A percentile compares a stretch with the other conserved stretches of the same genome.
Conservation (phyloP, 2,888 invertebrate species). For the Plagodis pulveraria region DNA sequence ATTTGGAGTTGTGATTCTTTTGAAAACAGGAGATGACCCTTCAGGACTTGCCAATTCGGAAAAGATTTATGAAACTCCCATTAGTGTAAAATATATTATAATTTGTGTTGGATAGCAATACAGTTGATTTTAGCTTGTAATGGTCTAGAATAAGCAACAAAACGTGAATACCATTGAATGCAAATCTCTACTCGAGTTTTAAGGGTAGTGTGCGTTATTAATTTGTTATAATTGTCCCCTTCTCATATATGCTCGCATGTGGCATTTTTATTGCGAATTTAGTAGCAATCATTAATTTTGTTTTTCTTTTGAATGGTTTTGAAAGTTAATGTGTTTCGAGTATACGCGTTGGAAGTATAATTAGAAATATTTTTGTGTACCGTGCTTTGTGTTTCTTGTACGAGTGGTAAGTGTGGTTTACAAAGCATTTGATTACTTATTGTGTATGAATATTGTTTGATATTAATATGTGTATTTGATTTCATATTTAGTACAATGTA, state of each 20-base stretch:
- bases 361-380: slow-evolving; percentile 64
- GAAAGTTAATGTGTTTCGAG: slow-evolving; percentile 75
- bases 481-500: slow-evolving; percentile 12
- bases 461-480: slow-evolving; percentile 44
- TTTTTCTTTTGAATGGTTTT: slow-evolving; percentile 71
- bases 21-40: slow-evolving; percentile 70
- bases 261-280: slow-evolving; percentile 85
- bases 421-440: slow-evolving; percentile 62
- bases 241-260: slow-evolving; percentile 80
- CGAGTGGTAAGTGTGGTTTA: slow-evolving; percentile 67
- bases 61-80: slow-evolving; percentile 48
- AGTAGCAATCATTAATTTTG: slow-evolving; percentile 84
- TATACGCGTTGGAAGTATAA: slow-evolving; percentile 64
- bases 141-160: slow-evolving; percentile 60
- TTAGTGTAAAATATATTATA: slow-evolving; percentile 31
- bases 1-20: slow-evolving; percentile 54
- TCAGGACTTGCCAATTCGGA: slow-evolving; percentile 46
- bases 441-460: slow-evolving; percentile 53
- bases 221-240: slow-evolving; percentile 82
- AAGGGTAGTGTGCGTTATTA: slow-evolving; percentile 83
- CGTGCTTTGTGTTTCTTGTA: slow-evolving; percentile 56
- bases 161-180: slow-evolving; percentile 77
- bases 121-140: slow-evolving; percentile 42
- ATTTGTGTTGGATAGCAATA: slow-evolving; percentile 18
- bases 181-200: slow-evolving; percentile 83